Percentiles rank a stretch among this genome's conserved stretches.
phyloP scores from a whole-genome alignment of 2,888 invertebrate genomes.

The Sycophila texana region DNA sequence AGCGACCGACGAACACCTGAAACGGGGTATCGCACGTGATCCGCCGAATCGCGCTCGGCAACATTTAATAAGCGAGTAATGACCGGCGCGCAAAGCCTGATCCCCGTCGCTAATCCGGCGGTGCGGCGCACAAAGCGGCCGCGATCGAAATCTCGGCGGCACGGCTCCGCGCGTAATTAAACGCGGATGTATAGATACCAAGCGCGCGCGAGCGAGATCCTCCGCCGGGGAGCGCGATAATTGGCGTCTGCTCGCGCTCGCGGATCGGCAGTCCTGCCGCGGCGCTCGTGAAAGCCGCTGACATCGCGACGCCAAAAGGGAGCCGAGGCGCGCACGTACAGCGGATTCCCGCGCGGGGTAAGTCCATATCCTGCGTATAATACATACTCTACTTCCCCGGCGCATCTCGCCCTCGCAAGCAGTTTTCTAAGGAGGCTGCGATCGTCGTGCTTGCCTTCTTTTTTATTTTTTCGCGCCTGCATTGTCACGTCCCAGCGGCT shows the following conservation, averaged over 20 bases:
- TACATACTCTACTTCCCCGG: neutral
- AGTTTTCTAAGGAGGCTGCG: neutral
- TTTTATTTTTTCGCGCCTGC: neutral
- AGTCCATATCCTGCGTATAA: neutral
- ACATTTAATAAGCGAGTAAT: too few relatives aligned
- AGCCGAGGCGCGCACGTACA: neutral
- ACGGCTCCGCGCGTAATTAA: neutral
- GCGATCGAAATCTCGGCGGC: neutral
- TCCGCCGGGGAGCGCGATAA: conserved; percentile 1
- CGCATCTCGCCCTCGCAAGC: neutral
- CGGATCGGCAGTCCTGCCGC: neutral
- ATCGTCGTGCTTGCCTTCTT: neutral
- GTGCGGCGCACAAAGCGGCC: neutral
- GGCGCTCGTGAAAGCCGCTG: neutral
- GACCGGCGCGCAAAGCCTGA: neutral
- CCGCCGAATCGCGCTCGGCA: too few relatives aligned
- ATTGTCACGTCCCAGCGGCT: too few relatives aligned
- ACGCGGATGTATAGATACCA: neutral
- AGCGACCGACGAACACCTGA: neutral
- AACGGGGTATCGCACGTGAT: too few relatives aligned
- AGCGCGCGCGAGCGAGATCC: neutral
- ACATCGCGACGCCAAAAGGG: neutral
- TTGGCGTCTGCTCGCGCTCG: neutral
- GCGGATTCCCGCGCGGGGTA: conserved; percentile 8
- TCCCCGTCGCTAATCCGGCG: neutral